Base-by-base conservation (phyloP, 1,140 invertebrate genomes). In the Leptinotarsa lineolata region DNA sequence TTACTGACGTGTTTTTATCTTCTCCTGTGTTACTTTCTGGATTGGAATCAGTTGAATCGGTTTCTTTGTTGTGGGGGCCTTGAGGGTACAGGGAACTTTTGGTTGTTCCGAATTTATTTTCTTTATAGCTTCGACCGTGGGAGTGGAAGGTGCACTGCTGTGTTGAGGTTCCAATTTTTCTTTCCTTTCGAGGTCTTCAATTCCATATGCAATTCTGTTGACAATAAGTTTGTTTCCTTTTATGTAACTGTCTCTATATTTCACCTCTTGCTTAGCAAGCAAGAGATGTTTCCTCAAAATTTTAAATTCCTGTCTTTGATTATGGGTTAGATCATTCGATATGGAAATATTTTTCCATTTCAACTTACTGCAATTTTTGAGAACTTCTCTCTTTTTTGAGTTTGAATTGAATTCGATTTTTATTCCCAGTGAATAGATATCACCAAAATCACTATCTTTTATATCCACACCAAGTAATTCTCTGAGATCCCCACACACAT, bases 291-390 rank as follows among this genome's bases (percentile, higher is more conserved):
- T 11, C 59, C 59, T 60, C 6, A 65, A 65, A 12, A 39, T 65
- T 24, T 65, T 65, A 6, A 24, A 24, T 65, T 65, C 63, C 6
- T 65, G 20, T 39, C 63, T 65, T 39, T 24, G 21, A 11, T 65
- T 65, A 15, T 6, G 30, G 30, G 63, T 65, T 39, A 24, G 22
- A n/a, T 65, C 63, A 65, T 65, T 22, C 4, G 63, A 11, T 24
- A 65, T 65, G 30, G 30, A 65, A 12, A 65, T 39, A 24, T 65
- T 39, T 65, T 22, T 65, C 15, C 63, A 11, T 24, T 24, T 65
- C 30, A 65, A 65, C 20, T 65, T 39, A n/a, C 20, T 60, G n/a
- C 59, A 65, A 65, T 65, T 65, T 24, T 65, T 65, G 21, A 65
- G 30, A 24, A 65, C 30, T 65, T 65, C 21, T n/a, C 6, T 65